Percentiles rank a stretch among this genome's conserved stretches.
Conservation (phyloP, 2,888 invertebrate genomes). For the Rhagium mordax region DNA sequence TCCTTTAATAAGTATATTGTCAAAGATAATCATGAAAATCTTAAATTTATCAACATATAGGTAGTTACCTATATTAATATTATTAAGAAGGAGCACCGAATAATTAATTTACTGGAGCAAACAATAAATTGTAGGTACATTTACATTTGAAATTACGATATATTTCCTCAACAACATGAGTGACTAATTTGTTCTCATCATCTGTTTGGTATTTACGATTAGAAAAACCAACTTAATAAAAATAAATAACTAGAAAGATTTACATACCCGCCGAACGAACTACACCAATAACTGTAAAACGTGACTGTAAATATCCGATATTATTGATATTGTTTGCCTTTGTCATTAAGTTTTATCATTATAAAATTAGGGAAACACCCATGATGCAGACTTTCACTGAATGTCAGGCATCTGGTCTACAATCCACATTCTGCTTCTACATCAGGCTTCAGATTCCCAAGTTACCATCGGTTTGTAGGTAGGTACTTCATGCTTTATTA, state of each 20-base stretch:
- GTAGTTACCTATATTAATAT: too few species aligned
- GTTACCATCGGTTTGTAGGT: background rate
- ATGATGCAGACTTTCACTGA: conserved; percentile 25
- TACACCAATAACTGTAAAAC: background rate
- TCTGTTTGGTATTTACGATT: background rate
- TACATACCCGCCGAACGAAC: background rate
- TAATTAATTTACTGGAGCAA: too few species aligned
- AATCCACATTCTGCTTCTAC: background rate
- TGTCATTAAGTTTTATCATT: conserved; percentile 16
- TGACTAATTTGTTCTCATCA: background rate
- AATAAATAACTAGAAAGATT: background rate
- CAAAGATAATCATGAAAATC: too few species aligned
- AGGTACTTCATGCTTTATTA: background rate
- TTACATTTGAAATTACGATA: background rate
- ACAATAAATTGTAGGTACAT: too few species aligned
- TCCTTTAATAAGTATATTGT: too few species aligned
- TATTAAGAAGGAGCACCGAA: too few species aligned
- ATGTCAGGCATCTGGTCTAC: conserved; percentile 30
- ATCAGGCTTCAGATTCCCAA: background rate
- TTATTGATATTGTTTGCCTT: conserved; percentile 4
- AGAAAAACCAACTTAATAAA: background rate
- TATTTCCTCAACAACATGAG: background rate
- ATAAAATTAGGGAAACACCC: conserved; percentile 25
- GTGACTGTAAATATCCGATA: background rate
- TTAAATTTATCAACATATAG: too few species aligned